phyloP scores from a whole-genome alignment of 1,140 invertebrate species.

The Drosophila trapezifrons region DNA sequence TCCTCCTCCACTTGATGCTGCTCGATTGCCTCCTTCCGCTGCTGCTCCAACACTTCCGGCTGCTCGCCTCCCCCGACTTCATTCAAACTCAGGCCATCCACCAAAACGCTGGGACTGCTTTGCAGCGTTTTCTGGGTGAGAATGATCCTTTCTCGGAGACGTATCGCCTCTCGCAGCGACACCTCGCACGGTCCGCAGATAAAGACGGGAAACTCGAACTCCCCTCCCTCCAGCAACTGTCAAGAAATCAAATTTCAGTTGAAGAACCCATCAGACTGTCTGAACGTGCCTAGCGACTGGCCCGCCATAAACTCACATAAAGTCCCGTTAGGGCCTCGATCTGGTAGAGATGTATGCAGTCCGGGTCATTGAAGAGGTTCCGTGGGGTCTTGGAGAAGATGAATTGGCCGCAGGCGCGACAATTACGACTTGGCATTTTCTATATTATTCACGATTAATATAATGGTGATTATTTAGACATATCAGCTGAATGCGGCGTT shows the following conservation, averaged over 20 bases:
- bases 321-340: conserved; percentile 64
- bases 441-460: neutral
- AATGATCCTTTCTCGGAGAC: conserved; percentile 61
- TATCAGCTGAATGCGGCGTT: neutral
- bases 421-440: conserved; percentile 48
- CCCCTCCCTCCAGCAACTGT: conserved; percentile 37
- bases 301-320: conserved; percentile 43
- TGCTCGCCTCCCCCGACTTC: neutral
- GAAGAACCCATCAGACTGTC: conserved; percentile 12
- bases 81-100: conserved; percentile 28
- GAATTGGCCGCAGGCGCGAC: conserved; percentile 61
- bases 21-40: neutral
- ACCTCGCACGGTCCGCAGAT: conserved; percentile 67
- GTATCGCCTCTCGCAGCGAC: conserved; percentile 46
- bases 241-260: neutral
- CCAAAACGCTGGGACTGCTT: neutral
- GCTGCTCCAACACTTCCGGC: neutral
- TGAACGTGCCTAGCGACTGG: conserved; percentile 16
- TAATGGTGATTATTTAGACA: neutral
- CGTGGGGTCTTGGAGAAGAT: conserved; percentile 38
- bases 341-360: conserved; percentile 60
- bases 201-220: conserved; percentile 31
- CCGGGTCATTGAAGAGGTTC: conserved; percentile 52
- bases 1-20: neutral
- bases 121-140: conserved; percentile 54